These are phyloP conservation scores for Drosophila phalerata DNA, from an alignment of 2,888 invertebrate genomes.

Conservation along the genomic window DNA sequence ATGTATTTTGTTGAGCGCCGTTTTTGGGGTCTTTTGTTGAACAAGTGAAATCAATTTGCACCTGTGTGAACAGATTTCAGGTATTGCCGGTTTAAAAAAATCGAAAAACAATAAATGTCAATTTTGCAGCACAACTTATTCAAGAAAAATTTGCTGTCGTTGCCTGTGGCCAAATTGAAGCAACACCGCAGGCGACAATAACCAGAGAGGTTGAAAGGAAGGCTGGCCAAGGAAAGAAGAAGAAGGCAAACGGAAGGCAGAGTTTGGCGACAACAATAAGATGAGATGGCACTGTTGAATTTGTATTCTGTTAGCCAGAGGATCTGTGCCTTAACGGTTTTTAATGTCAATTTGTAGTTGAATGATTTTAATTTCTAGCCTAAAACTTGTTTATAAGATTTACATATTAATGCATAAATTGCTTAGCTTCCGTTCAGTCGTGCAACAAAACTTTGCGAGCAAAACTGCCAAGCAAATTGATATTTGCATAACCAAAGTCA, in stretches of 20 bases:
- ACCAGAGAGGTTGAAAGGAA: background rate
- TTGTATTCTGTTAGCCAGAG: background rate
- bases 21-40: background rate
- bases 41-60: conserved; percentile 45
- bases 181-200: conserved; percentile 42
- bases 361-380: conserved; percentile 58
- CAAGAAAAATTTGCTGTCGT: conserved; percentile 33
- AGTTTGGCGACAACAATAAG: conserved; percentile 23
- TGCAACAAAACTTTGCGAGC: conserved; percentile 15
- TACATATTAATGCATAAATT: conserved; percentile 61
- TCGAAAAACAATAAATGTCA: conserved; percentile 77
- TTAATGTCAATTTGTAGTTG: conserved; percentile 65
- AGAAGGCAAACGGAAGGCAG: background rate
- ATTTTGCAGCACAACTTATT: conserved; percentile 72
- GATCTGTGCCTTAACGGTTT: conserved; percentile 38
- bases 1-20: too few relatives aligned
- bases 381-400: conserved; percentile 56
- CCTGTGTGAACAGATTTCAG: conserved; percentile 31
- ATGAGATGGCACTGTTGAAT: background rate
- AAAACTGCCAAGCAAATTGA: conserved; percentile 31
- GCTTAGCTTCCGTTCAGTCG: conserved; percentile 41
- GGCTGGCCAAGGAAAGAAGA: background rate
- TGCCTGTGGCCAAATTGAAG: conserved; percentile 42
- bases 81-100: conserved; percentile 61
- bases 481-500: conserved; percentile 49